These are phyloP conservation scores for Salmo trutta DNA, from an alignment of 2,797 vertebrate genomes.

Conservation along the genomic window DNA sequence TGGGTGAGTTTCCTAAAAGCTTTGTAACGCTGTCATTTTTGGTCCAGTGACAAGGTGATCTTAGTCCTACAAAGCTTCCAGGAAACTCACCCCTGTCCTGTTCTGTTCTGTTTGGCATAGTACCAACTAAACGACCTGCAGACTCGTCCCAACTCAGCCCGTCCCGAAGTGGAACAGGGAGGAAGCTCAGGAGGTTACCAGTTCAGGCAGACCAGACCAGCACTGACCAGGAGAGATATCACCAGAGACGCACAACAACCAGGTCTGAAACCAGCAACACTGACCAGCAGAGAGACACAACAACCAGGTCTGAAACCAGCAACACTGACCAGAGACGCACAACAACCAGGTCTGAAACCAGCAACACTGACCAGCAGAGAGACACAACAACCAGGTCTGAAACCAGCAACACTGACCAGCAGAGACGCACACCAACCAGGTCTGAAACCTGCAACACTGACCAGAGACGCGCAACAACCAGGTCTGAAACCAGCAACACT, in stretches of 20 bases:
- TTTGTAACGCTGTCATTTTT: not conserved
- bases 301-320: not conserved
- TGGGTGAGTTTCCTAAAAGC: not conserved
- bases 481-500: not conserved
- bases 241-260: not conserved
- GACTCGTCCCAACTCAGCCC: not conserved
- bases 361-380: not conserved
- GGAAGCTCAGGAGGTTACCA: constrained; percentile 1
- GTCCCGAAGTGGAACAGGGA: not conserved
- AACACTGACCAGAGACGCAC: not conserved
- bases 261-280: not conserved
- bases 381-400: not conserved
- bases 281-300: not conserved
- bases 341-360: not conserved
- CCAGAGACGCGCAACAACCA: not conserved
- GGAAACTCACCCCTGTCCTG: not conserved
- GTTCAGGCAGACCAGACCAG: not conserved
- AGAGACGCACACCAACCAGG: not conserved
- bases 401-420: not conserved
- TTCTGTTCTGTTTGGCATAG: not conserved
- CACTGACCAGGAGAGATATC: not conserved
- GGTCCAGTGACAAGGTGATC: not conserved
- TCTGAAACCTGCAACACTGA: not conserved
- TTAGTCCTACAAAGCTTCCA: not conserved
- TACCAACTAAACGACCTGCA: not conserved